These are phyloP conservation scores for Spheniscus humboldti DNA, from an alignment of 2,797 vertebrate species.

Conservation along the genomic window DNA sequence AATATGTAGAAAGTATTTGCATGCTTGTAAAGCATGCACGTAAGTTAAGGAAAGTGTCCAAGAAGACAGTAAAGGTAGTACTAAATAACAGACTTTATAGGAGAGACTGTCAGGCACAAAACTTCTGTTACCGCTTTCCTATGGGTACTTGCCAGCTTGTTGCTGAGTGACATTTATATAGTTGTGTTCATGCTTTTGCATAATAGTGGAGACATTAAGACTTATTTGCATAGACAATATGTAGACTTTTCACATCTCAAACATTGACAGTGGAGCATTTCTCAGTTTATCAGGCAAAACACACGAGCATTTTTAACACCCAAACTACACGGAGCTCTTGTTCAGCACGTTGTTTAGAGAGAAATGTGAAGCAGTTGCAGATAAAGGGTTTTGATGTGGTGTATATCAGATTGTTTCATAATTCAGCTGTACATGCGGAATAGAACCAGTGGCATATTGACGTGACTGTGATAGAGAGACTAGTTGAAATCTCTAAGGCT, in stretches of 20 bases:
- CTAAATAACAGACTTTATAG: background rate
- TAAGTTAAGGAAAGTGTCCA: background rate
- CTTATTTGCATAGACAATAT: constrained; percentile 7
- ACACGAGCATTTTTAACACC: background rate
- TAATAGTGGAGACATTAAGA: background rate
- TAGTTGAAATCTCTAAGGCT: background rate
- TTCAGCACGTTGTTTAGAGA: background rate
- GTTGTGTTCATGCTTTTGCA: background rate
- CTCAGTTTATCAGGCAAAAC: background rate
- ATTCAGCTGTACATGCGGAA: background rate
- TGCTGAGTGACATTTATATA: background rate
- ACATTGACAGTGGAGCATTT: background rate
- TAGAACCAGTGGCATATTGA: background rate
- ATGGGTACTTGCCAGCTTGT: background rate
- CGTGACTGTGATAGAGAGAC: background rate
- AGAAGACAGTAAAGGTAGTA: background rate
- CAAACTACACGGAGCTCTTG: background rate
- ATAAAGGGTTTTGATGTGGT: background rate
- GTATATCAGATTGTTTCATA: background rate
- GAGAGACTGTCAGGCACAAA: background rate
- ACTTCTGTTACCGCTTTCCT: background rate
- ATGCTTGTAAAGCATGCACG: background rate
- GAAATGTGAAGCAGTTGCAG: constrained; percentile 27
- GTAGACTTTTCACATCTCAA: background rate
- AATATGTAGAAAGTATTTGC: background rate